Conservation (phyloP, 2,797 vertebrate genomes). For the Spatula clypeata region DNA sequence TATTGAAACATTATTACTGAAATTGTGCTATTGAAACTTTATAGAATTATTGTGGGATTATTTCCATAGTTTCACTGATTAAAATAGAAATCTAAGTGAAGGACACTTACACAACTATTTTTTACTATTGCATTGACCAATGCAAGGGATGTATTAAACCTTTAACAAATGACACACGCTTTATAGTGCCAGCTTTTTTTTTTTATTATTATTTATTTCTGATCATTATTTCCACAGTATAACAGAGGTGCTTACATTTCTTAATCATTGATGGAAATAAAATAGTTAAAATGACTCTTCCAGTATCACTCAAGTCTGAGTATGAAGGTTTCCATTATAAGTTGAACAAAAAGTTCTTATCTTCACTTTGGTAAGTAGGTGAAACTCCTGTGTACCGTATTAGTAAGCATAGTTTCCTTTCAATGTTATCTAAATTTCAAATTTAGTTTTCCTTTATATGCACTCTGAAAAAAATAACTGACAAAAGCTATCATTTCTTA, state of each 20-base stretch:
- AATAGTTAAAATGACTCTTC: slow-evolving; percentile 33
- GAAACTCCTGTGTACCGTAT: not conserved
- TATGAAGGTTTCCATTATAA: slow-evolving; percentile 50
- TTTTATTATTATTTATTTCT: not conserved
- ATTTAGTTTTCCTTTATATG: slow-evolving; percentile 7
- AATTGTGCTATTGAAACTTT: not conserved
- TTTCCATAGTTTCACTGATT: not conserved
- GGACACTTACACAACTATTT: not conserved
- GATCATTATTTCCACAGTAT: not conserved
- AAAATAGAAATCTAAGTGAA: slow-evolving; percentile 1
- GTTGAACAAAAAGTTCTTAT: slow-evolving; percentile 50
- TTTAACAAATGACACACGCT: not conserved
- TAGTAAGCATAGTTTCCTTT: slow-evolving; percentile 28
- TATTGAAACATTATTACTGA: not conserved
- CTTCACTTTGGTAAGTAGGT: slow-evolving; percentile 16
- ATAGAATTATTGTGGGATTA: not conserved
- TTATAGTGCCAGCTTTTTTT: not conserved
- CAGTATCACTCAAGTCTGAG: slow-evolving; percentile 5
- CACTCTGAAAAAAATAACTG: not conserved
- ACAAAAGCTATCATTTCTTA: not conserved
- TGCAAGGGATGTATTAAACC: not conserved
- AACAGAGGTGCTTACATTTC: not conserved
- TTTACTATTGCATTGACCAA: not conserved
- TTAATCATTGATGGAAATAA: not conserved
- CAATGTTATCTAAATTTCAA: slow-evolving; percentile 28